Conservation (phyloP, 2,797 vertebrate genomes). For the Chaetophractus vellerosus region DNA sequence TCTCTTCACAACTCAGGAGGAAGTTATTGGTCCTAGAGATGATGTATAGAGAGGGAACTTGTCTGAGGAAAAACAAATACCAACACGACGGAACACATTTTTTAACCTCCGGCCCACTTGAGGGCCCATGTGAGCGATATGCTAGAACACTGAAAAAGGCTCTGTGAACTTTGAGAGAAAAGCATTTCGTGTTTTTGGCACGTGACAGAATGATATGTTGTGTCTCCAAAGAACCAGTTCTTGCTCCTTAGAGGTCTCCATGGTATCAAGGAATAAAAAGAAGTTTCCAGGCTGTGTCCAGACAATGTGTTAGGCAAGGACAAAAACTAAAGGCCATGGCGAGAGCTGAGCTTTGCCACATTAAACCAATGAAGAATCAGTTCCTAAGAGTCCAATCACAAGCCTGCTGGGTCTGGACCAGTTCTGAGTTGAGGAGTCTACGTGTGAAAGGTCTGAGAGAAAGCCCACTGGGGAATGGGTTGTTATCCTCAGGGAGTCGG, state of each 20-base stretch:
- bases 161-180: not conserved
- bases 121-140: not conserved
- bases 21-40: not conserved
- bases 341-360: not conserved
- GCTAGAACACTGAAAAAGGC: not conserved
- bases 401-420: not conserved
- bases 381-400: not conserved
- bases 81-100: not conserved
- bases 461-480: not conserved
- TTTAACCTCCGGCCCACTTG: not conserved
- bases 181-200: not conserved
- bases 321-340: not conserved
- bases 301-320: not conserved
- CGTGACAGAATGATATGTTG: not conserved
- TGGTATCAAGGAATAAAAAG: not conserved
- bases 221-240: not conserved
- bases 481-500: not conserved
- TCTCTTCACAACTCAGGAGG: not conserved
- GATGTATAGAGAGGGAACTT: not conserved
- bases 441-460: not conserved
- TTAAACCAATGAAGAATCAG: not conserved
- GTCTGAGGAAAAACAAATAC: constrained; percentile 1
- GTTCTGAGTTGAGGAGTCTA: not conserved
- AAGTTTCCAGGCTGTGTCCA: not conserved
- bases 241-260: not conserved